A percentile compares a stretch with the other conserved stretches of the same genome.
These are phyloP conservation scores for Lanius ludovicianus DNA, from an alignment of 2,113 vertebrate genomes.

Conservation along the genomic window DNA sequence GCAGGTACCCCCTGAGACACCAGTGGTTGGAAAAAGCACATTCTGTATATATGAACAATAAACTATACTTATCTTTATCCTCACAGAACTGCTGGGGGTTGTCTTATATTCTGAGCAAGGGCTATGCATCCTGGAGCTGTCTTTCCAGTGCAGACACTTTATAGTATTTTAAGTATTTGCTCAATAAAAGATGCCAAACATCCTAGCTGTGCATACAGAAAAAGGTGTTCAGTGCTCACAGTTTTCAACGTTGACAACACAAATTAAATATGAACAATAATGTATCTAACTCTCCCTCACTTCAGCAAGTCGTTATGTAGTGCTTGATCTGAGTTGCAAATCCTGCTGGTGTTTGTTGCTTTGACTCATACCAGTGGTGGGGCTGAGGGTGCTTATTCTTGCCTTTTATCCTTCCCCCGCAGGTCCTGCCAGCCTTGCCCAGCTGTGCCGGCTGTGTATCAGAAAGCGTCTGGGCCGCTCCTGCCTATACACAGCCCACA, in stretches of 20 bases:
- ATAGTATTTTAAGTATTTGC: neutral
- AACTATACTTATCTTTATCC: neutral
- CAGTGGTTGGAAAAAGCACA: accelerated
- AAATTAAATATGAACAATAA: neutral
- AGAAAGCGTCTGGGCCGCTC: slow-evolving; percentile 81
- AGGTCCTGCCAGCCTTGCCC: slow-evolving; percentile 84
- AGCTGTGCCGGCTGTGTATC: slow-evolving; percentile 84
- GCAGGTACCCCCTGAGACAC: neutral
- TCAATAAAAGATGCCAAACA: neutral
- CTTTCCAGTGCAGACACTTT: neutral
- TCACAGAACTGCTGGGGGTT: neutral
- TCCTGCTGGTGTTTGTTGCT: neutral
- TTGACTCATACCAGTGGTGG: neutral
- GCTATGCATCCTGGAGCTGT: neutral
- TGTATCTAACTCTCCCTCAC: neutral
- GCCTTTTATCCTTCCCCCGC: neutral
- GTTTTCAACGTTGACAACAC: neutral
- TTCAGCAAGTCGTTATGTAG: neutral
- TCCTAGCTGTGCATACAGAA: neutral
- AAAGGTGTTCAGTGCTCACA: neutral
- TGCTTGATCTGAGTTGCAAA: neutral
- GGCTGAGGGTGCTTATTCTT: neutral
- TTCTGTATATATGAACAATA: neutral
- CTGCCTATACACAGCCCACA: slow-evolving; percentile 72
- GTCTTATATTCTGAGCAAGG: neutral